Evolutionary conservation across 2,113 vertebrate species (phyloP).

Genomic region (Ailuropoda melanoleuca): DNA sequence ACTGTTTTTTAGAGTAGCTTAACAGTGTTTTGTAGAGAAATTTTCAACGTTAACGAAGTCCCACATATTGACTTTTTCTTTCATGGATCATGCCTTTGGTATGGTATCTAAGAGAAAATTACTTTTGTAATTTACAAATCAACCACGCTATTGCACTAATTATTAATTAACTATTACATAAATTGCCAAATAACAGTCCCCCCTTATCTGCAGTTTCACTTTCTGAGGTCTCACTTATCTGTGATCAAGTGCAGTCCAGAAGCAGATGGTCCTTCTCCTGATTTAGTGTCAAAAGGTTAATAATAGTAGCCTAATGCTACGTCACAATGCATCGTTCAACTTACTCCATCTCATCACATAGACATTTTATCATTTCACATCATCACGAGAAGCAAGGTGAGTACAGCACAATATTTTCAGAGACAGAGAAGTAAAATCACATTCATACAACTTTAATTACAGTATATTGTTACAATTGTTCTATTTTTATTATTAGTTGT

Average conservation of each 20-base stretch:
- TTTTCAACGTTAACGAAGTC: neutral
- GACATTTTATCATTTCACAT: neutral
- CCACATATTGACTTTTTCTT: neutral
- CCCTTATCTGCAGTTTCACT: neutral
- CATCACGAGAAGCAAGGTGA: neutral
- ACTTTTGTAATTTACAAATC: neutral
- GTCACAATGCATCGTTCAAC: neutral
- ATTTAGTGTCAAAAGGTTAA: neutral
- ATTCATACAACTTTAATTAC: neutral
- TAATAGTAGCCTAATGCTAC: neutral
- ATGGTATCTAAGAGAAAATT: neutral
- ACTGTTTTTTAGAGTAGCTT: neutral
- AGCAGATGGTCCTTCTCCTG: neutral
- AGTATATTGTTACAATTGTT: neutral
- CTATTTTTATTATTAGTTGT: neutral
- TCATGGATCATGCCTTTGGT: neutral
- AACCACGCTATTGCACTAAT: neutral
- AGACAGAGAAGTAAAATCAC: neutral
- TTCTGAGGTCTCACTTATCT: neutral
- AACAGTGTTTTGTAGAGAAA: neutral
- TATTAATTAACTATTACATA: constrained; percentile 15
- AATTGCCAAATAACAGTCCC: neutral
- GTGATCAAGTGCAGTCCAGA: neutral
- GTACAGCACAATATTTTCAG: neutral
- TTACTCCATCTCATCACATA: neutral